Conservation (phyloP, 2,113 vertebrate genomes). For the Fulica atra region DNA sequence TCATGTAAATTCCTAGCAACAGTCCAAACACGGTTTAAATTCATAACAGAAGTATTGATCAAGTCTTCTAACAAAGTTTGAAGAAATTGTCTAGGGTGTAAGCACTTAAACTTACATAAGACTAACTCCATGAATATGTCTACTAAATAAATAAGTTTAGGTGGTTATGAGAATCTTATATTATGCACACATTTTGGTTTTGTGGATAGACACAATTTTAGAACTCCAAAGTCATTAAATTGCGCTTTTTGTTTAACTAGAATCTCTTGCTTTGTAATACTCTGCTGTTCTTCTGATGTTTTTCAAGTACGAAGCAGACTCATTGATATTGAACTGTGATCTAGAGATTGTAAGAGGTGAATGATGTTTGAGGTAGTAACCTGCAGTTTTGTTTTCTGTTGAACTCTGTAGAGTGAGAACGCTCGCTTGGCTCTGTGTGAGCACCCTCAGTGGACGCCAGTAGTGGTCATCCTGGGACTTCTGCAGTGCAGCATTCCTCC, state of each 20-base stretch:
- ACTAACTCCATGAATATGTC: neutral
- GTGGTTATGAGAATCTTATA: neutral
- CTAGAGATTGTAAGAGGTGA: neutral
- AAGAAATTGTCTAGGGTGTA: neutral
- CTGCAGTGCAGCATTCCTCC: slow-evolving; percentile 95
- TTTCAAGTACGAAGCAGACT: neutral
- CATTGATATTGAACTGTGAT: neutral
- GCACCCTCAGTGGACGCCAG: slow-evolving; percentile 96
- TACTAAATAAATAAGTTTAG: neutral
- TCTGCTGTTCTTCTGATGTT: neutral
- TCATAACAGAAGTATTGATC: neutral
- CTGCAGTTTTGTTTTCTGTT: neutral
- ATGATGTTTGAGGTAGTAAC: neutral
- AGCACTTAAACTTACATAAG: neutral
- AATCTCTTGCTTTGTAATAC: neutral
- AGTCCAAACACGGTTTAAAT: neutral
- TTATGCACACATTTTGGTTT: neutral
- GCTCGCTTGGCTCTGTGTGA: slow-evolving; percentile 94
- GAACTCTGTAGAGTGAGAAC: slow-evolving; percentile 87
- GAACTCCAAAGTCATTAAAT: neutral
- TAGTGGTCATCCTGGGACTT: slow-evolving; percentile 93
- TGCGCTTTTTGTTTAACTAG: neutral
- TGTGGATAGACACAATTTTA: neutral
- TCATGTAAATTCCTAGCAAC: neutral
- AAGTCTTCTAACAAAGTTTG: neutral